Evolutionary conservation across 2,797 vertebrate genomes (phyloP).

Genomic region (Lepilemur ruficaudatus): DNA sequence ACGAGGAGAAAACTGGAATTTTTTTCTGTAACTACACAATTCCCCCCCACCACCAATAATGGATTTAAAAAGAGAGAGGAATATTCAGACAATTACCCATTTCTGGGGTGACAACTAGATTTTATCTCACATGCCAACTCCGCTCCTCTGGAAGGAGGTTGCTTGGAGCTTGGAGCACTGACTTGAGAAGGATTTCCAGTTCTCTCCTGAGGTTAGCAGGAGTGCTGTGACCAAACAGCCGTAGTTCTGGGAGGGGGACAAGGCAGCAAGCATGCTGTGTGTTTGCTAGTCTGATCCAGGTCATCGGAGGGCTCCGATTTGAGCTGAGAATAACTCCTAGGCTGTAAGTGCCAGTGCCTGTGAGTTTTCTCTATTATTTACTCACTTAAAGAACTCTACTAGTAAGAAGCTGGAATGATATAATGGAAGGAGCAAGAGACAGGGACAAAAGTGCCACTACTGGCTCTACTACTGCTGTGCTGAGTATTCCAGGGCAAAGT

Average conservation of each 20-base stretch:
- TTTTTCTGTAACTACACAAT: not conserved
- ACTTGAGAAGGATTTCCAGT: not conserved
- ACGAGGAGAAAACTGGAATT: not conserved
- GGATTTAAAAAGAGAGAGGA: not conserved
- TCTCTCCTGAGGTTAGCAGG: not conserved
- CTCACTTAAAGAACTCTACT: not conserved
- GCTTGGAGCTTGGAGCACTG: not conserved
- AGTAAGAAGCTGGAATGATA: not conserved
- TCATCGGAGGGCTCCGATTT: not conserved
- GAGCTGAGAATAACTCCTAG: not conserved
- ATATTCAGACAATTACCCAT: not conserved
- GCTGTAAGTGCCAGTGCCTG: not conserved
- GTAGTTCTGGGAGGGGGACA: rapidly evolving
- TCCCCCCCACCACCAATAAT: not conserved
- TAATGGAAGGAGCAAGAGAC: not conserved
- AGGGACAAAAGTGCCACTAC: not conserved
- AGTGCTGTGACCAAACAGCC: not conserved
- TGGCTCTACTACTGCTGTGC: not conserved
- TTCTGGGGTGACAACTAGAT: not conserved
- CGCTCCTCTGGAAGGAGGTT: not conserved
- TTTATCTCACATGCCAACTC: not conserved
- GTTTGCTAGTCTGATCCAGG: not conserved
- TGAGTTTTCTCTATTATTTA: not conserved
- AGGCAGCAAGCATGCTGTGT: not conserved
- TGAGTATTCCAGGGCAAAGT: not conserved